Evolutionary conservation across 1,140 invertebrate species (phyloP).

Genomic region (Macrotrachela quadricornifera): DNA sequence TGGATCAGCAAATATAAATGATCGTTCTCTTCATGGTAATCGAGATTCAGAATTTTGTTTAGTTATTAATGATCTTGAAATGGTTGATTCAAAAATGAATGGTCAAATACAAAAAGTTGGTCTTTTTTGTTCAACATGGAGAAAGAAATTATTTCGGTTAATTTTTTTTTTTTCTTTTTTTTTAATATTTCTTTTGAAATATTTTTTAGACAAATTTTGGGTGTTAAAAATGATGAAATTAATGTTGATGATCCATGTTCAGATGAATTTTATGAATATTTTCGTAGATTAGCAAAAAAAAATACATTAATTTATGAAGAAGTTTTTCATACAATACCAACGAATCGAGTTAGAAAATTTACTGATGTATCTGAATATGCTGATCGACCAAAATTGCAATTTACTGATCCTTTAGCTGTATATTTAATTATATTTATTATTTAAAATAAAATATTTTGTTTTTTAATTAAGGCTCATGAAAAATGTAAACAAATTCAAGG

Average conservation of each 20-base stretch:
- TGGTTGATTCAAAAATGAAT: conserved; percentile 36
- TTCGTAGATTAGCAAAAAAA: conserved; percentile 1
- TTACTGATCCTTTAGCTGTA: no score
- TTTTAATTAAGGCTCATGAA: background rate
- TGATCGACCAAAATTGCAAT: no score
- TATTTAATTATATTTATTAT: no score
- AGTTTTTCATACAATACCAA: conserved; percentile 7
- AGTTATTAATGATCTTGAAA: conserved; percentile 53
- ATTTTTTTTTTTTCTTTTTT: no score
- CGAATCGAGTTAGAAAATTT: background rate
- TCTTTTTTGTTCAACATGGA: conserved; percentile 54
- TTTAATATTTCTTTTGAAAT: background rate
- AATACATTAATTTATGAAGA: conserved; percentile 7
- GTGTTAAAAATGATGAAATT: background rate
- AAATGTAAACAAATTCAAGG: conserved; percentile 3
- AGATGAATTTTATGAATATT: conserved; percentile 2
- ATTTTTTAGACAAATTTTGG: no score
- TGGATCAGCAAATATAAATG: conserved; percentile 91
- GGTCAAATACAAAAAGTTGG: conserved; percentile 54
- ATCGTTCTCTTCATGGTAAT: conserved; percentile 55
- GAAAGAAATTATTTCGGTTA: conserved; percentile 41
- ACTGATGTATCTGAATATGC: no score
- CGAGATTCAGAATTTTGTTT: conserved; percentile 80
- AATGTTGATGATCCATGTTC: conserved; percentile 4
- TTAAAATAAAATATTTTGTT: no score